A percentile compares a stretch with the other conserved stretches of the same genome.
Conservation (phyloP, 2,888 invertebrate species). For the Hemicrepidius hirtus region DNA sequence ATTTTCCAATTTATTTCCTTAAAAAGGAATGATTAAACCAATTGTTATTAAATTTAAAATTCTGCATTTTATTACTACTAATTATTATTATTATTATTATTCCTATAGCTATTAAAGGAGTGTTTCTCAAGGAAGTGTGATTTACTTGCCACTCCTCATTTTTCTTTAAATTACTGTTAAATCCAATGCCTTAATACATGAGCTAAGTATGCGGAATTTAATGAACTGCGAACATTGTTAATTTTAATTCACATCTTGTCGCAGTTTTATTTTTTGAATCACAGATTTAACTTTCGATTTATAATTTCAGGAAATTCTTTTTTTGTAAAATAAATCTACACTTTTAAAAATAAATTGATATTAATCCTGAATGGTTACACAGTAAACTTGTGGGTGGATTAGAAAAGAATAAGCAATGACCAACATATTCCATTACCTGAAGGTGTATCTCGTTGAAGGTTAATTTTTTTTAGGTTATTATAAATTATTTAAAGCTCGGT, state of each 20-base stretch:
- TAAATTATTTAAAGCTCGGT: no score
- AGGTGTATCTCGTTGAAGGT: no score
- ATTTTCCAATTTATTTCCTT: no score
- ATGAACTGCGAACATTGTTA: background rate
- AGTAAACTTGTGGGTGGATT: no score
- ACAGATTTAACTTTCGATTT: background rate
- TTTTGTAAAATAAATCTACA: background rate
- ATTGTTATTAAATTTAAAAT: background rate
- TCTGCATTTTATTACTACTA: background rate
- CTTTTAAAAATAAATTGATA: background rate
- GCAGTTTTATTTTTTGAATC: background rate
- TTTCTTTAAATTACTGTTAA: constrained; percentile 12
- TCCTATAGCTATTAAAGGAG: no score
- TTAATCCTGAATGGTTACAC: background rate
- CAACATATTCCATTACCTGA: no score
- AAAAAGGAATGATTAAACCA: no score
- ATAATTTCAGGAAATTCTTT: background rate
- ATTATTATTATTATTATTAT: background rate
- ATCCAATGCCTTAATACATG: constrained; percentile 3
- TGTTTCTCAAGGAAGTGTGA: constrained; percentile 1
- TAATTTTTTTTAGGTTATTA: no score
- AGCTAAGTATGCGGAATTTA: background rate
- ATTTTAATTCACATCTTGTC: constrained; percentile 7
- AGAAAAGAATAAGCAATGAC: no score
- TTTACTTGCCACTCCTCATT: constrained; percentile 6